Evolutionary conservation across 1,140 invertebrate genomes (phyloP).

Genomic region (Frieseomelitta varia): DNA sequence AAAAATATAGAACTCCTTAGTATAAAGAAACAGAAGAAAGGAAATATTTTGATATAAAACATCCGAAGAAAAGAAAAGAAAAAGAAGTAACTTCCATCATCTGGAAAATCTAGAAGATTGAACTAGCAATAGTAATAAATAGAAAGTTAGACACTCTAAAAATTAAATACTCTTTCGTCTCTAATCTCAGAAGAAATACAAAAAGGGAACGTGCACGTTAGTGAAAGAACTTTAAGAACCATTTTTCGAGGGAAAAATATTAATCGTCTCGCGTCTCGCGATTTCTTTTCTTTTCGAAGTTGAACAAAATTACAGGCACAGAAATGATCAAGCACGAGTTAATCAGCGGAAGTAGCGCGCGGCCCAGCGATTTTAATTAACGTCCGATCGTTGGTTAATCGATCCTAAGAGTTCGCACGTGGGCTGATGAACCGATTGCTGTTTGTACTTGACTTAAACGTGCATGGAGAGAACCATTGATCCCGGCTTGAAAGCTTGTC

Average conservation of each 20-base stretch:
- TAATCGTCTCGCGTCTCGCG: not conserved
- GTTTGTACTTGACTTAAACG: conserved; percentile 30
- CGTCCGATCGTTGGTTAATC: conserved; percentile 21
- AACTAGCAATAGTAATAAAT: too few species aligned
- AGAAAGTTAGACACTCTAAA: too few species aligned
- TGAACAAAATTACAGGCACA: conserved; percentile 21
- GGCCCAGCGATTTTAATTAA: conserved; percentile 10
- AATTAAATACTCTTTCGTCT: too few species aligned
- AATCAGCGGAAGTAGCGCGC: not conserved
- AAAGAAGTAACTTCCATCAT: too few species aligned
- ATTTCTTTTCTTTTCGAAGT: conserved; percentile 19
- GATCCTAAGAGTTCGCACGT: not conserved
- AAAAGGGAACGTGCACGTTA: not conserved
- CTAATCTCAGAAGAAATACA: not conserved
- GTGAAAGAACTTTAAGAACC: not conserved
- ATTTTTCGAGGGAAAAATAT: not conserved
- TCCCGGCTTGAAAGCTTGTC: conserved; percentile 37
- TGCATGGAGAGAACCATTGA: not conserved
- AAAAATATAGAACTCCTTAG: too few species aligned
- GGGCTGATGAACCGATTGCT: conserved; percentile 30
- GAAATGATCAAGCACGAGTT: not conserved
- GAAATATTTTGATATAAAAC: too few species aligned
- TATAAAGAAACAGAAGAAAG: not conserved
- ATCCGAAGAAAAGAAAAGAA: too few species aligned
- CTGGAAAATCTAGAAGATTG: too few species aligned